Evolutionary conservation across 2,113 vertebrate genomes (phyloP).

Genomic region (Trachemys scripta): DNA sequence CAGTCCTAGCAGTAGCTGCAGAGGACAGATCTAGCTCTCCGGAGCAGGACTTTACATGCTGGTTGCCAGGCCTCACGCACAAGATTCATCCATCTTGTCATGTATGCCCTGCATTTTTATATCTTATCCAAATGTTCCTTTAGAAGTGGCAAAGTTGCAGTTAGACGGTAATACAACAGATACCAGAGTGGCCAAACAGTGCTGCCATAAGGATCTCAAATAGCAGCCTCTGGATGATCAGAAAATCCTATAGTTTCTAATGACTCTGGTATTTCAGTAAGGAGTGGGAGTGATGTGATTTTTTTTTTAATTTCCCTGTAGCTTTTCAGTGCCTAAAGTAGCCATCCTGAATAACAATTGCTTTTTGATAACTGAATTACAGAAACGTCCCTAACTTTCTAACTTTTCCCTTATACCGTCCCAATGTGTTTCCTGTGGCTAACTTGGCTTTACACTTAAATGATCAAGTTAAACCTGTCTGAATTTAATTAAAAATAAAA

Average conservation of each 20-base stretch:
- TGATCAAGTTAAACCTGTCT: conserved; percentile 16
- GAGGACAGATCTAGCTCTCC: not conserved
- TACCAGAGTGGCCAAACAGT: not conserved
- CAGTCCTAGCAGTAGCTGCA: not conserved
- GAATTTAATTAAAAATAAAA: conserved; percentile 22
- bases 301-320: rapidly evolving
- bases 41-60: not conserved
- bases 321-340: not conserved
- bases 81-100: not conserved
- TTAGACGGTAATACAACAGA: not conserved
- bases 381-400: not conserved
- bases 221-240: not conserved
- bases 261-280: rapidly evolving
- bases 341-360: not conserved
- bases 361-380: not conserved
- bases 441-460: conserved; percentile 41
- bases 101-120: not conserved
- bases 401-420: not conserved
- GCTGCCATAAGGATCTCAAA: not conserved
- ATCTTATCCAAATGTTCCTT: not conserved
- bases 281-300: not conserved
- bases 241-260: not conserved
- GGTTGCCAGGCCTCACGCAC: not conserved
- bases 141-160: not conserved
- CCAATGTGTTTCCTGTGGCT: conserved; percentile 15